Base-by-base conservation (phyloP, 2,888 invertebrate species). In the Aromia moschata region DNA sequence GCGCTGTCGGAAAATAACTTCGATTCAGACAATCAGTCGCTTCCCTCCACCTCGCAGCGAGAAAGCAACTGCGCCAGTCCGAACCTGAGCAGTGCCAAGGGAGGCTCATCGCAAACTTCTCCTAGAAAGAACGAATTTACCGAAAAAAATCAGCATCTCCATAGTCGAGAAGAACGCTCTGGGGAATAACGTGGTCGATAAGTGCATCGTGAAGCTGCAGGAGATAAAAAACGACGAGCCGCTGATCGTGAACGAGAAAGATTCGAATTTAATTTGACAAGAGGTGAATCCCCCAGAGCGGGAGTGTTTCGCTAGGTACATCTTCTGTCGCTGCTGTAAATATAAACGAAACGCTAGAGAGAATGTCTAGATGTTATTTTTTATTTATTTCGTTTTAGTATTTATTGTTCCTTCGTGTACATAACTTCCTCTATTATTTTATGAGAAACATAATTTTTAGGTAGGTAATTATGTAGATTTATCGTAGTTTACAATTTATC, bases 301-400 rank as follows among this genome's bases (percentile, higher is more conserved):
- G 70, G 79, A 77, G 67, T 76, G 79, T 65, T 78, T 80, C 59
- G 73, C 77, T 69, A 79, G 77, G 67, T 81, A 79, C 64, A 80
- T 81, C 65, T 80, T 81, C 68, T 81, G 81, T 77, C 79, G 79
- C 61, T 81, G 81, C 74, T 81, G 81, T 78, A 80, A 78, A 79
- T 79, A 80, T 66, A 78, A 76, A 71, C 68, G 77, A 71, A 74
- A 74, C 65, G 68, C 70, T 75, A 77, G 77, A 64, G 78, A 79
- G 70, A 76, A 78, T 76, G 80, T 80, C 70, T 80, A 79, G 73
- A 65, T 43, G 45, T 67, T 63, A 57, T 65, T 66, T n/a, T 73
- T 67, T 69, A 70, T 70, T 70, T 70, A 70, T 67, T 70, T 68
- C 56, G 68, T 9, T 51, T 25, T 33, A 31, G 15, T 52, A 52